Evolutionary conservation across 30 jellyfish, hydroid and myxozoan genomes (phyloP), one percentile per base, ranked within the genome.

Genomic region (Hydractinia echinata): DNA sequence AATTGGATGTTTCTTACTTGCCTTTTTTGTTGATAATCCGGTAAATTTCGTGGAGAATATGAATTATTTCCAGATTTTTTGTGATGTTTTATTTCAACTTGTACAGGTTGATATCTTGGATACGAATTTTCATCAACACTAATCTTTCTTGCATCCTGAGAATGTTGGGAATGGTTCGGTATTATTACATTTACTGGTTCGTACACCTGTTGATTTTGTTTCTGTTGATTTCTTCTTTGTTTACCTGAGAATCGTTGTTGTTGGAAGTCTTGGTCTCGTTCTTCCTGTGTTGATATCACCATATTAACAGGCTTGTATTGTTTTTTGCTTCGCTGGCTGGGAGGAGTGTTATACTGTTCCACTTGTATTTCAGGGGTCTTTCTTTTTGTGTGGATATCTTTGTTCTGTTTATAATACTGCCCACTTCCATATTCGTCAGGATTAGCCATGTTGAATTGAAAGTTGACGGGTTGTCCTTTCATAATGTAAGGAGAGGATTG

Each of bases 381-480:
- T 13, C 74, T 64, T 64, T 64, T 64, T 30, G 44, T 30, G 51
- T 64, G 74, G 69, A 58, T 16, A 11, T 13, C 39, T 13, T 30
- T 30, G 44, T 30, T 30, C 2, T 30, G 44, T 30, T 30, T 30
- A 30, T 30, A 30, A 2, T 30, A 30, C 44, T 30, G 44, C 44
- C 44, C 44, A 30, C 44, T 30, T 30, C 44, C 44, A 30, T 64
- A 6, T n/a, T 64, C 74, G 18, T 64, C 39, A n/a, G 9, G 19
- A 7, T 64, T 64, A 6, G 74, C 19, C 19, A 64, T 51, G 16
- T 64, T 51, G 74, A 64, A 64, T 7, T 64, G 74, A 64, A 64
- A 64, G 13, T 71, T 71, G 81, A 71, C 53, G 30, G 44, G 55
- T 15, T 71, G 81, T 8, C 61, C 81, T 19, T 71, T 71, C 18